phyloP scores from a whole-genome alignment of 2,113 vertebrate genomes.

The Hemichromis elongatus region DNA sequence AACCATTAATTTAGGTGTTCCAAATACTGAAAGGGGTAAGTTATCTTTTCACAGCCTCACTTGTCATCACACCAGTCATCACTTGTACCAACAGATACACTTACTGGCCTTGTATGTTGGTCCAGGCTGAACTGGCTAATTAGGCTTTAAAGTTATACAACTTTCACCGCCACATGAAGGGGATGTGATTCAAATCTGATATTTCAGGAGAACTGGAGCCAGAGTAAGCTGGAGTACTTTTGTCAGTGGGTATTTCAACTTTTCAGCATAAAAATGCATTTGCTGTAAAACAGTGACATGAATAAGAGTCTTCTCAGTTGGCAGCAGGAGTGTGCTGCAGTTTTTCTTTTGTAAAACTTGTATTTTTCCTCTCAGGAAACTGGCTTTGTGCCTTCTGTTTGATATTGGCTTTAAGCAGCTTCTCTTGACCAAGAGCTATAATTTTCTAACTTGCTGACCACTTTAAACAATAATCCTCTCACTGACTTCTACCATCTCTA shows the following conservation, averaged over 20 bases:
- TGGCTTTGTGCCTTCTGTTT: background rate
- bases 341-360: background rate
- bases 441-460: background rate
- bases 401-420: background rate
- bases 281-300: background rate
- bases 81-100: background rate
- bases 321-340: background rate
- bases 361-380: background rate
- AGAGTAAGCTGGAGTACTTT: background rate
- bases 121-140: background rate
- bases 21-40: conserved; percentile 94
- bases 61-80: background rate
- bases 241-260: background rate
- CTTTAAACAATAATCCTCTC: background rate
- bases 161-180: background rate
- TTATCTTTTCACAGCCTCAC: background rate
- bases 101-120: background rate
- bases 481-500: background rate
- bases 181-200: background rate
- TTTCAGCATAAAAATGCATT: background rate
- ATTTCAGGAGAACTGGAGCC: background rate
- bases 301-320: background rate
- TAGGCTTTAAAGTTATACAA: background rate
- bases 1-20: conserved; percentile 86
- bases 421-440: background rate